A percentile compares a stretch with the other conserved stretches of the same genome.
Conservation (phyloP, 2,888 invertebrate genomes). For the Epinotia ramella region DNA sequence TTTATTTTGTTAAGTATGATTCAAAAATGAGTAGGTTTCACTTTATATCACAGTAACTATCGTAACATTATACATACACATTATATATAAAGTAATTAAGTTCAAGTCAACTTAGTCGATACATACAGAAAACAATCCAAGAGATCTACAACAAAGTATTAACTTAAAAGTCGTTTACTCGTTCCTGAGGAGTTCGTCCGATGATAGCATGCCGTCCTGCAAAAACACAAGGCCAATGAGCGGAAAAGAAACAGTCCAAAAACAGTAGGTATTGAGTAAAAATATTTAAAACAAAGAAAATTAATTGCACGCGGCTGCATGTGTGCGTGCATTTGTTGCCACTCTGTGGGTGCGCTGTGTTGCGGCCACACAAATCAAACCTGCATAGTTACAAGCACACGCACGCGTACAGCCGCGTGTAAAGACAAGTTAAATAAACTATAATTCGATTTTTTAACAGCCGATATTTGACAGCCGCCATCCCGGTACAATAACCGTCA, state of each 20-base stretch:
- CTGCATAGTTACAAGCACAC: too few species aligned
- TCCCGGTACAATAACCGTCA: too few species aligned
- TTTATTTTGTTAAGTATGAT: conserved; percentile 51
- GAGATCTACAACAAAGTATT: conserved; percentile 49
- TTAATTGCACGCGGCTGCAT: too few species aligned
- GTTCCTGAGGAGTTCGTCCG: conserved; percentile 84
- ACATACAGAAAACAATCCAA: conserved; percentile 55
- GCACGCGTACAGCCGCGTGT: too few species aligned
- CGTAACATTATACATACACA: conserved; percentile 67
- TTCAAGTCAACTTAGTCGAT: conserved; percentile 51
- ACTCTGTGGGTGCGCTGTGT: too few species aligned
- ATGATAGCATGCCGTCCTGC: conserved; percentile 84
- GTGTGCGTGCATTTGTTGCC: too few species aligned
- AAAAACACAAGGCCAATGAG: conserved; percentile 56
- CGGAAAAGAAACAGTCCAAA: conserved; percentile 4
- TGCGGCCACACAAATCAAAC: too few species aligned
- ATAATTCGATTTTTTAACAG: too few species aligned
- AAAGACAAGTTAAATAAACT: too few species aligned
- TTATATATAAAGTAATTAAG: neutral
- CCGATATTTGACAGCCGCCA: too few species aligned
- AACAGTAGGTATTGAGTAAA: neutral
- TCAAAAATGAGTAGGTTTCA: conserved; percentile 55
- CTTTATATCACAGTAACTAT: conserved; percentile 75
- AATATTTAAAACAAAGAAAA: conserved; percentile 5
- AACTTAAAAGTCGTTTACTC: conserved; percentile 59